Conservation (phyloP, 2,797 vertebrate species). For the Ibycter americanus region DNA sequence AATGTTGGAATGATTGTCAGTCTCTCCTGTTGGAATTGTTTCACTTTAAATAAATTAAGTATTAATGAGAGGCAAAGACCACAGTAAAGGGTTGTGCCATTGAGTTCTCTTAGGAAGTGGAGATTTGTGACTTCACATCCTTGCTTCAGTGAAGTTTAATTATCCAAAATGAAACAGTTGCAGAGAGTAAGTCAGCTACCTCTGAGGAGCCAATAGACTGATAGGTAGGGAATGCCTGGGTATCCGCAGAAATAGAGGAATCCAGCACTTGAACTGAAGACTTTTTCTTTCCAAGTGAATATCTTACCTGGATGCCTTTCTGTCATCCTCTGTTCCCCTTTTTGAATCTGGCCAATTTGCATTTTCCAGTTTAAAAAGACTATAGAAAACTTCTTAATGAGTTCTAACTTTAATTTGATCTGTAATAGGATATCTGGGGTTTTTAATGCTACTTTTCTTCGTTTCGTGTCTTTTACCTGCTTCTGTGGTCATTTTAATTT, state of each 20-base stretch:
- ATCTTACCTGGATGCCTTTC: background rate
- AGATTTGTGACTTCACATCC: background rate
- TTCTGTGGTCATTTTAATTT: background rate
- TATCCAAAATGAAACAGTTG: background rate
- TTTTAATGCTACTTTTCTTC: background rate
- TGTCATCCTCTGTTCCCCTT: background rate
- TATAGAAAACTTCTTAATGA: background rate
- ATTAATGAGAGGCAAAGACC: background rate
- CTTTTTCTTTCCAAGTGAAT: background rate
- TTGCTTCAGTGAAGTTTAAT: background rate
- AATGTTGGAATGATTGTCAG: background rate
- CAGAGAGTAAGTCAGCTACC: background rate
- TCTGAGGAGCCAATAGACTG: background rate
- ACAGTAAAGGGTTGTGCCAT: background rate
- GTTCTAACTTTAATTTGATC: slow-evolving; percentile 1
- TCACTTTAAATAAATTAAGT: background rate
- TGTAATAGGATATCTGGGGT: background rate
- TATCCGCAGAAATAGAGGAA: background rate
- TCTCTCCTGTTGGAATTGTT: background rate
- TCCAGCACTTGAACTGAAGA: background rate
- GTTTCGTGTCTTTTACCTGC: background rate
- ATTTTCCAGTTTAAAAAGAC: background rate
- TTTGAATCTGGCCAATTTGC: background rate
- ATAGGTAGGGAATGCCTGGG: background rate
- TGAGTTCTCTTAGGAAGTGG: background rate